phyloP scores from a whole-genome alignment of 2,888 invertebrate species.

The Melikaiella ostensackeni region DNA sequence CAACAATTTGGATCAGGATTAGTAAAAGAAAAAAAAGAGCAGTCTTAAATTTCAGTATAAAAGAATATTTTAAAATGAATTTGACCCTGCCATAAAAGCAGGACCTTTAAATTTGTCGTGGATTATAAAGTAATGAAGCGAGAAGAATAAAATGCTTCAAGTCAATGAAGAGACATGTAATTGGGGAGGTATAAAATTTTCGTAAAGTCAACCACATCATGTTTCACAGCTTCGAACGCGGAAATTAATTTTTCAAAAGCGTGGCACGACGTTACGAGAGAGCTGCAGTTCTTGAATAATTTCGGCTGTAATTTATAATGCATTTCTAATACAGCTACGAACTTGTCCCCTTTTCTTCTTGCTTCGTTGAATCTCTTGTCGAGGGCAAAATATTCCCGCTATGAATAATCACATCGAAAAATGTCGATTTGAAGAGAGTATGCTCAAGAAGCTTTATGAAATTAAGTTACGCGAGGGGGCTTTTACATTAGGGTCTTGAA shows the following conservation, averaged over 20 bases:
- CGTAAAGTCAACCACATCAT: not conserved
- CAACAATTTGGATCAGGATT: too few species aligned
- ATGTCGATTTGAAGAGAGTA: not conserved
- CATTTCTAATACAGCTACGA: constrained; percentile 50
- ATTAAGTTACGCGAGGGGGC: not conserved
- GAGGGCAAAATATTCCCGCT: not conserved
- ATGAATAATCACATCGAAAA: constrained; percentile 13
- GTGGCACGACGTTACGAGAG: constrained; percentile 1
- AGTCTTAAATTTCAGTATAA: not conserved
- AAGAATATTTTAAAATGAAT: not conserved
- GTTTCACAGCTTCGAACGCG: not conserved
- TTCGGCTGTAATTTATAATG: constrained; percentile 55
- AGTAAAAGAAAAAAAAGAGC: not conserved
- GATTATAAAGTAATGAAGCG: not conserved
- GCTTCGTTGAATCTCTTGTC: not conserved
- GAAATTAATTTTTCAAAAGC: constrained; percentile 45
- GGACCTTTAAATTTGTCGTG: not conserved
- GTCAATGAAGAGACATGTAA: not conserved
- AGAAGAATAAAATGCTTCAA: not conserved
- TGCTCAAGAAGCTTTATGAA: not conserved
- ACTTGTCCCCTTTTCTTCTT: constrained; percentile 41
- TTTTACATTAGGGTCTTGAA: not conserved
- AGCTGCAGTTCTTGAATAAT: constrained; percentile 48
- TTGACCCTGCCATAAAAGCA: not conserved
- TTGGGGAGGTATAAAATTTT: not conserved